Evolutionary conservation across 2,113 vertebrate genomes (phyloP).

Genomic region (Oxygymnocypris stewartii): DNA sequence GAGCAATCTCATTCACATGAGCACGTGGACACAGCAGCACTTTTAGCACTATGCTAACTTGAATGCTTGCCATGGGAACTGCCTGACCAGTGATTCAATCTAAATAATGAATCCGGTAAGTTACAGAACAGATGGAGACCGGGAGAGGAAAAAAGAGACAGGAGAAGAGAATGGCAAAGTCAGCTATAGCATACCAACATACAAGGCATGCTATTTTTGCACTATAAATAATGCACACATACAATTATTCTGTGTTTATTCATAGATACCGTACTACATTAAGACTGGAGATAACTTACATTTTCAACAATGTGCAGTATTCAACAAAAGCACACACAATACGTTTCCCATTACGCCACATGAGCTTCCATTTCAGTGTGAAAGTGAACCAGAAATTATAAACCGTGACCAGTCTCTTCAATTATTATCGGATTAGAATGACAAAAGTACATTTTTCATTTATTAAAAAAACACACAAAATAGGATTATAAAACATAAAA

Average conservation of each 20-base stretch:
- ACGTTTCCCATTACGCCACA: background rate
- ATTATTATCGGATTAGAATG: background rate
- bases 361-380: background rate
- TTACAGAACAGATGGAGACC: conserved; percentile 32
- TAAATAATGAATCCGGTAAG: conserved; percentile 35
- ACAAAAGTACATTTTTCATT: background rate
- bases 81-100: conserved; percentile 37
- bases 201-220: background rate
- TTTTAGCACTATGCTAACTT: background rate
- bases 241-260: background rate
- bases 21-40: background rate
- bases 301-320: background rate
- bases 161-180: background rate
- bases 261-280: background rate
- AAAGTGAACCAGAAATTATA: background rate
- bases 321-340: background rate
- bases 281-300: no score
- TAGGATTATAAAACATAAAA: background rate
- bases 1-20: background rate
- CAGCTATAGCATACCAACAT: background rate
- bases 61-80: conserved; percentile 30
- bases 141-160: background rate
- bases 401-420: background rate
- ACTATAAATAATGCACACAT: background rate
- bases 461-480: background rate